Base-by-base conservation (phyloP, 2,888 invertebrate genomes). In the Pardosa pseudoannulata region DNA sequence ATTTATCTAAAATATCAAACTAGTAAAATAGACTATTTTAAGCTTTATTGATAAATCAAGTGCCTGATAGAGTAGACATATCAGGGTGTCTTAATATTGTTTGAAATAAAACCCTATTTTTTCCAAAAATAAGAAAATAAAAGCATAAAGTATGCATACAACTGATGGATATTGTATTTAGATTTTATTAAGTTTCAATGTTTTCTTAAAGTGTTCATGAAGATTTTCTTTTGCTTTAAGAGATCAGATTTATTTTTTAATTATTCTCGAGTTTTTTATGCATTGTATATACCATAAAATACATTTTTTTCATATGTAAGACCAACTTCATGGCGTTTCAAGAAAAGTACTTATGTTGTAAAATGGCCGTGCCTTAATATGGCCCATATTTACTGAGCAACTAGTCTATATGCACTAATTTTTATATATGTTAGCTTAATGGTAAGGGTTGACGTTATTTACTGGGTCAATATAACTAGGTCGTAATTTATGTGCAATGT, bases 391-490 rank as follows among this genome's bases (percentile, higher is more conserved):
- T 86, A 74, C 79, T 74, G 85, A 86, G 85, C 85, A 86, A 86
- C 85, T 86, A 86, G 85, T 86, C 85, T 86, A 86, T 79, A 74
- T 79, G 85, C 85, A 86, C 85, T 86, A 86, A 86, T 86, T 86
- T 79, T 79, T 79, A 79, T 76, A 65, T 86, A 83, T 83, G 72
- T 86, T 86, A 74, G 85, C 85, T 86, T 86, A 86, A 70, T 79
- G 85, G 85, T 86, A 86, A 79, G 64, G 85, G 85, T 86, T 73
- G 85, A 86, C 23, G 41, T 83, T 83, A 79, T 79, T 85, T 79
- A 74, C 79, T 85, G 79, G 85, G 85, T 56, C 71, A 67, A 83
- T 76, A 68, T 74, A 73, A 79, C 74, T 79, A 86, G 85, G 79
- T 86, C 85, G 65, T 82, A 71, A 76, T 73, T 83, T 83, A 86